These are phyloP conservation scores for Margarornis squamiger DNA, from an alignment of 2,797 vertebrate genomes.

Conservation along the genomic window DNA sequence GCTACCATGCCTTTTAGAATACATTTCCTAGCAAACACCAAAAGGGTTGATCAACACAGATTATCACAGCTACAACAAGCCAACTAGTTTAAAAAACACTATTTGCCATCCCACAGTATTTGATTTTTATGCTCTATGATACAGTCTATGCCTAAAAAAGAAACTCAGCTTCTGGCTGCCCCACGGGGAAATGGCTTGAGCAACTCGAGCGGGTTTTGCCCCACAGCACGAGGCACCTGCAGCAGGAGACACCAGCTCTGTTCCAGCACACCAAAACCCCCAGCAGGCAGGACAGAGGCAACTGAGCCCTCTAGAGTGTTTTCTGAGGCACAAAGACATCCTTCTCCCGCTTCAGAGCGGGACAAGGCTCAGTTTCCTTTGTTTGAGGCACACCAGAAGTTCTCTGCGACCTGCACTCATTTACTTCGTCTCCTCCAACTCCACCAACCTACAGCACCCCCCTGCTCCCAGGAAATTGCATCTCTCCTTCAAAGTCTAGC, in stretches of 20 bases:
- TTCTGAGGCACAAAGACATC: neutral
- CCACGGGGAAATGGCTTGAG: neutral
- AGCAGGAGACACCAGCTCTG: neutral
- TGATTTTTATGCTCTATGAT: conserved; percentile 5
- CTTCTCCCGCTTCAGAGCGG: neutral
- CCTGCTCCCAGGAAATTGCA: neutral
- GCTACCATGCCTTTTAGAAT: conserved; percentile 67
- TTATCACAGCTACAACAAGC: conserved; percentile 69
- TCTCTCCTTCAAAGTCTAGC: conserved; percentile 14
- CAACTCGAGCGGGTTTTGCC: neutral
- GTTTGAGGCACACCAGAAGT: neutral
- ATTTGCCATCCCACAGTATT: conserved; percentile 58
- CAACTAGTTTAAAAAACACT: conserved; percentile 53
- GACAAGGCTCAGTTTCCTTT: neutral
- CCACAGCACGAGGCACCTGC: neutral
- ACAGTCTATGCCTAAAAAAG: neutral
- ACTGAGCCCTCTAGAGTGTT: neutral
- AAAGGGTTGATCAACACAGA: conserved; percentile 73
- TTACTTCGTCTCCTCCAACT: neutral
- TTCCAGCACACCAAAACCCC: neutral
- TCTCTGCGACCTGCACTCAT: fast-evolving
- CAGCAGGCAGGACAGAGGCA: neutral
- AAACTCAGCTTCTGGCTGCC: neutral
- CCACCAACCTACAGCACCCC: neutral
- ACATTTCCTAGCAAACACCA: conserved; percentile 68